Percentiles rank a stretch among this genome's conserved stretches.
Conservation (phyloP, 2,888 invertebrate genomes). For the Megaustenia siamemsis region DNA sequence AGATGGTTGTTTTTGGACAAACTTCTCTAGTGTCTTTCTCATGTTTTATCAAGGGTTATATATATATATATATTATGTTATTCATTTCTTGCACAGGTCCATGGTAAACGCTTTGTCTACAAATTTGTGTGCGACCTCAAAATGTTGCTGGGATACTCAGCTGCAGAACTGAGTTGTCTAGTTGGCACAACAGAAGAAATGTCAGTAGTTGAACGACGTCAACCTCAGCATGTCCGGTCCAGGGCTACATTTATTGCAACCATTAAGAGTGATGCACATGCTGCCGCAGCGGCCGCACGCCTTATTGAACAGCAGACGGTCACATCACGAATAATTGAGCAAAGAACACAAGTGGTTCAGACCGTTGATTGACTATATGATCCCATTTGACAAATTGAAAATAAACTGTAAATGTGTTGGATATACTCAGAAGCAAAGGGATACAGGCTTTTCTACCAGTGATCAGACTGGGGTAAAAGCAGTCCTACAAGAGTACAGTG, state of each 20-base stretch:
- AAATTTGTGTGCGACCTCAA: slow-evolving; percentile 97
- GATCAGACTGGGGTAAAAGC: no score
- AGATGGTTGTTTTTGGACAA: no score
- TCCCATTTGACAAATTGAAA: neutral
- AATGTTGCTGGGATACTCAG: slow-evolving; percentile 79
- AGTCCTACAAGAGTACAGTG: no score
- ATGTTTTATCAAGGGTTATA: no score
- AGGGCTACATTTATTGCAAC: slow-evolving; percentile 41
- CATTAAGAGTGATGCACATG: slow-evolving; percentile 47
- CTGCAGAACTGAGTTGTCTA: slow-evolving; percentile 83
- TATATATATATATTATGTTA: no score
- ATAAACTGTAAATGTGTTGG: neutral
- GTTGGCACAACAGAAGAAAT: slow-evolving; percentile 84
- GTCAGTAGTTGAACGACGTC: slow-evolving; percentile 60
- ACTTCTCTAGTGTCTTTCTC: no score
- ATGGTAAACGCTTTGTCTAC: slow-evolving; percentile 90
- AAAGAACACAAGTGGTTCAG: slow-evolving; percentile 59
- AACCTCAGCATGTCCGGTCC: slow-evolving; percentile 32
- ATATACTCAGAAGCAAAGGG: neutral
- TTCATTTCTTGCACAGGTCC: slow-evolving; percentile 74
- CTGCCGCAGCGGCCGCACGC: slow-evolving; percentile 72
- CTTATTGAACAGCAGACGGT: slow-evolving; percentile 86
- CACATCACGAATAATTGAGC: slow-evolving; percentile 77
- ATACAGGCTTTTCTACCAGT: no score
- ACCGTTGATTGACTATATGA: slow-evolving; percentile 56